Base-by-base conservation (phyloP, 2,113 vertebrate genomes). In the Paralichthys olivaceus region DNA sequence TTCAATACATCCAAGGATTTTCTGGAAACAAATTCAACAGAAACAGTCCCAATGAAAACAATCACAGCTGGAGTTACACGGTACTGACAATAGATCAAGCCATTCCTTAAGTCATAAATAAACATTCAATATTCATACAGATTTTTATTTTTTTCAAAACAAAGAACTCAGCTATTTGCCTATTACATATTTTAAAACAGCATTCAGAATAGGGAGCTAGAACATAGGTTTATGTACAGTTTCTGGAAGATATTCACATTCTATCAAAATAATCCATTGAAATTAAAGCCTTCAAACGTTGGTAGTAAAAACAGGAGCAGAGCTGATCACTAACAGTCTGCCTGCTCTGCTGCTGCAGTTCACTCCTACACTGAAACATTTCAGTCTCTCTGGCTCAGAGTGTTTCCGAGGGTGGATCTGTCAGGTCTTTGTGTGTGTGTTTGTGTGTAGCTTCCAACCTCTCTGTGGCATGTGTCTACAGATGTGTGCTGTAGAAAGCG, bases 401-500 rank as follows among this genome's bases (percentile, higher is more conserved):
- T 43, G 56, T 60, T 1, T 70, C 14, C 29, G 65, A 19, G 65
- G 43, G 34, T 54, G 23, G 5, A 19, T 25, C 26, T 51, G 25
- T 59, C 28, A 23, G 61, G n/a, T 59, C 14, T 28, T 8, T 58
- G 45, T 56, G 45, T 77, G 67, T 69, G 43, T 59, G 57, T 58
- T 59, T 58, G 29, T 64, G 63, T 51, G 40, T 63, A 7, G 47
- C 47, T 49, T 49, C 15, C 5, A 19, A 49, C 23, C 22, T 55
- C 22, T 55, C 5, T 55, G 22, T 57, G 5, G 25, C 5, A 19
- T 32, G 65, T 29, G 13, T 84, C 96, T 95, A 98, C 94, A 99
- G 95, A 91, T 99, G 98, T 60, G 97, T 96, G 62, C 96, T 95
- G 90, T 99, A 99, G 93, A 99, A 99, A 32, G 98, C 95, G 0